These are phyloP conservation scores for Perdix hodgsoniae DNA, from an alignment of 2,797 vertebrate species.

Conservation along the genomic window DNA sequence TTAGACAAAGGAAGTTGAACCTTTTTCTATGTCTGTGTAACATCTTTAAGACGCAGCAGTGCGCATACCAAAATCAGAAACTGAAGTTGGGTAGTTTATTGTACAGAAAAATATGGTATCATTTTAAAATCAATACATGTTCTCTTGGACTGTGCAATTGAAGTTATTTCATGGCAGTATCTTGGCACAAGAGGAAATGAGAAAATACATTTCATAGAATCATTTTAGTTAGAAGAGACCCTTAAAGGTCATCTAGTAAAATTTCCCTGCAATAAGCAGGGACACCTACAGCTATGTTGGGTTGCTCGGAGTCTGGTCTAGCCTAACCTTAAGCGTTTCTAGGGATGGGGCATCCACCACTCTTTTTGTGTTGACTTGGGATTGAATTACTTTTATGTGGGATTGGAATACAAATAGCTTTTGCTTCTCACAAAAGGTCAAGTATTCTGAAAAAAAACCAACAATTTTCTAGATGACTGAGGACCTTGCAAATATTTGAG, in stretches of 20 bases:
- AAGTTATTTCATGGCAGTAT: not conserved
- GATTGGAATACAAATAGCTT: not conserved
- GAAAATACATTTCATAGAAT: not conserved
- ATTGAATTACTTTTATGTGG: not conserved
- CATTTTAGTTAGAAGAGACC: too few species aligned
- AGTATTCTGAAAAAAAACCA: not conserved
- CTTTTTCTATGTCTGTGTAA: not conserved
- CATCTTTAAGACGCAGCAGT: not conserved
- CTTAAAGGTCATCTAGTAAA: too few species aligned
- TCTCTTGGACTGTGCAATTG: not conserved
- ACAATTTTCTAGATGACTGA: not conserved
- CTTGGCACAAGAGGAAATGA: not conserved
- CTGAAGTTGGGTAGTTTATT: not conserved
- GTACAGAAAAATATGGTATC: not conserved
- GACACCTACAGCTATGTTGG: too few species aligned
- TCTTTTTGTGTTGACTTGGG: rapidly evolving
- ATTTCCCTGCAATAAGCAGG: too few species aligned
- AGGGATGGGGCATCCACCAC: too few species aligned
- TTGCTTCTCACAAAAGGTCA: not conserved
- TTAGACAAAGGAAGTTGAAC: not conserved
- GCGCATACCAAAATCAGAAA: not conserved
- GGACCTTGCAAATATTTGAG: not conserved
- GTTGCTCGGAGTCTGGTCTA: too few species aligned
- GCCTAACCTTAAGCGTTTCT: too few species aligned
- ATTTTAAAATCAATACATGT: not conserved